Percentiles rank a stretch among this genome's conserved stretches.
Conservation (phyloP, 2,888 invertebrate species). For the Drosophila kambysellisi region DNA sequence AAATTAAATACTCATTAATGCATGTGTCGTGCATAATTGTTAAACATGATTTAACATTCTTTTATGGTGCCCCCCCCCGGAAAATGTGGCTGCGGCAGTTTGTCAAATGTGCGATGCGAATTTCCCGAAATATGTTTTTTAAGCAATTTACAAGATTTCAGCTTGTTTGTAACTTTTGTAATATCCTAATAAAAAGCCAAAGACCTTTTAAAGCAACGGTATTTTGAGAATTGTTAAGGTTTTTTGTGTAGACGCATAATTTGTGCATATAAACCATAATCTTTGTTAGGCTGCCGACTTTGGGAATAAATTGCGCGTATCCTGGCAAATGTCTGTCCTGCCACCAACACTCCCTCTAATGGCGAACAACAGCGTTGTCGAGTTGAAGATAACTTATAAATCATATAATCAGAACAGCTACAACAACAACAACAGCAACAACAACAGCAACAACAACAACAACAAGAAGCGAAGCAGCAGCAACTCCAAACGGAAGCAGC, state of each 20-base stretch:
- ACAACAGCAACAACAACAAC: slow-evolving; percentile 16
- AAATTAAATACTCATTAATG: slow-evolving; percentile 42
- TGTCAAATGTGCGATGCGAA: slow-evolving; percentile 55
- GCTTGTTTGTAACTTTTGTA: slow-evolving; percentile 42
- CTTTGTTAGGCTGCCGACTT: slow-evolving; percentile 64
- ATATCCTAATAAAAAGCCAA: slow-evolving; percentile 47
- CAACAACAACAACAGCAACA: slow-evolving; percentile 35
- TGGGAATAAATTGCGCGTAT: slow-evolving; percentile 70
- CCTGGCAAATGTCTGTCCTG: slow-evolving; percentile 24
- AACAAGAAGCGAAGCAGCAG: slow-evolving; percentile 21
- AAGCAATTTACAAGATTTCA: slow-evolving; percentile 49
- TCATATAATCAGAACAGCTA: slow-evolving; percentile 74
- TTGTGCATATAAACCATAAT: slow-evolving; percentile 77
- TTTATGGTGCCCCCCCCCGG: slow-evolving; percentile 20
- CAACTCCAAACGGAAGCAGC: slow-evolving; percentile 32
- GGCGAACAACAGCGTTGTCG: slow-evolving; percentile 54
- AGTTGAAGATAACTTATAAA: slow-evolving; percentile 78
- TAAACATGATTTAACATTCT: slow-evolving; percentile 68
- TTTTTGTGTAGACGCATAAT: slow-evolving; percentile 62
- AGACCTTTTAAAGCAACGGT: slow-evolving; percentile 5
- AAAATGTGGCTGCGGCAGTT: slow-evolving; percentile 27
- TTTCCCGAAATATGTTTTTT: slow-evolving; percentile 68
- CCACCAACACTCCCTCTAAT: slow-evolving; percentile 32
- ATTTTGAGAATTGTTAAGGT: slow-evolving; percentile 24
- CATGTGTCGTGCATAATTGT: slow-evolving; percentile 65